Evolutionary conservation across 35 echinoderm and acorn worm species (phyloP), one percentile per base, ranked within the genome.

Genomic region (Ophioderma brevispina): DNA sequence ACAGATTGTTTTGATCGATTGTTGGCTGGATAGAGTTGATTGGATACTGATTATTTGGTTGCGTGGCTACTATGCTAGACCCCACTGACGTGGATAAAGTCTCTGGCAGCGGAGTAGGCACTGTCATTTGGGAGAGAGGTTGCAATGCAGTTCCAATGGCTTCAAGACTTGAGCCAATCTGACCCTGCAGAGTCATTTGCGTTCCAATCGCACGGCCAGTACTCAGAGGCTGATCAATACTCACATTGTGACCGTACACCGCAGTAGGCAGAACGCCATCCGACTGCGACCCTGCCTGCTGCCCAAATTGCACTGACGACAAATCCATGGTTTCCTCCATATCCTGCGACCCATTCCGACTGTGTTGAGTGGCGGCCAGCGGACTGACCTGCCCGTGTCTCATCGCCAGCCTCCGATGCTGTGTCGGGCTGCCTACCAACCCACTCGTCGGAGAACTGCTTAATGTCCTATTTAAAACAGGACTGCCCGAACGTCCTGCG

Each of bases 21-120:
- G 37, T 35, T 78, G 64, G 36, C 35, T 36, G 36, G 18, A 70
- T 40, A 87, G 64, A 52, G 89, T 39, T 28, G 59, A 56, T 82
- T 25, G 19, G 33, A 76, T 76, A 19, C 82, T 33, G 30, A 21
- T 28, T 36, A 46, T 59, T 31, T 52, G 31, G 35, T 84, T 38
- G 36, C 38, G 34, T 34, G 35, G 46, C 35, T 34, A 31, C 23
- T 76, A 33, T 81, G 63, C 35, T 34, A 82, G 80, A n/a, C 36
- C 64, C 37, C 13, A 32, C 1, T 33, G 23, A 30, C 55, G 39
- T 35, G 19, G 32, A 37, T 37, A 85, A 43, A 41, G 35, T 59
- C 79, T 88, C 46, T 30, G 15, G 59, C 59, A 15, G 59, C 10
- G 2, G 5, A 70, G 59, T 8, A 70, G 59, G 59, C 59, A 70